These are phyloP conservation scores for Sebastolobus altivelis DNA, from an alignment of 2,797 vertebrate species.

Conservation along the genomic window DNA sequence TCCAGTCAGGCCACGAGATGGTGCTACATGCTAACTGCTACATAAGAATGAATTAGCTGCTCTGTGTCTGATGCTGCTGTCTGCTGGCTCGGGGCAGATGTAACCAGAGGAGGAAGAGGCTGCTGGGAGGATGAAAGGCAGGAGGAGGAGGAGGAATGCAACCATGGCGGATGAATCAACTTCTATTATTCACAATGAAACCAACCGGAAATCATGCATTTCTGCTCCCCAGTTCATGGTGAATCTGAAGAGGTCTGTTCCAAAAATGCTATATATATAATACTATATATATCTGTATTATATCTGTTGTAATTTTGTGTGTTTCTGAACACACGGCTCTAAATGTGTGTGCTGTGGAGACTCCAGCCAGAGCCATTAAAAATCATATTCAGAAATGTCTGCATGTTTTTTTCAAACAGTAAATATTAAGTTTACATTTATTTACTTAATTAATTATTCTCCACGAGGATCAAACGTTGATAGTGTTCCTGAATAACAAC, in stretches of 20 bases:
- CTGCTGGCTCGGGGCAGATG: background rate
- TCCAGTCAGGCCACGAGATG: constrained; percentile 27
- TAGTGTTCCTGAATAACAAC: background rate
- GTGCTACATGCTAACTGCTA: constrained; percentile 28
- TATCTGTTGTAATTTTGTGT: background rate
- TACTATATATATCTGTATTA: background rate
- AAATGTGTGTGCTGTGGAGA: background rate
- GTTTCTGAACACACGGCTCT: background rate
- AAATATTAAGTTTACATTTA: too few relatives aligned
- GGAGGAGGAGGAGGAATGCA: background rate
- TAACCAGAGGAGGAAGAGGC: background rate
- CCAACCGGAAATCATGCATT: background rate
- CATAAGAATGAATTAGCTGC: background rate
- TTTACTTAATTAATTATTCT: background rate
- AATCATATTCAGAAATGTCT: too few relatives aligned
- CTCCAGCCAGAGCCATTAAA: background rate
- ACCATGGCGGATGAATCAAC: background rate
- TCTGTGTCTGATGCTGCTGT: background rate
- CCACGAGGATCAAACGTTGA: background rate
- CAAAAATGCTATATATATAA: background rate
- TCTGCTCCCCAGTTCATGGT: background rate
- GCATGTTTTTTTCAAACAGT: too few relatives aligned
- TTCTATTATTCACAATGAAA: background rate
- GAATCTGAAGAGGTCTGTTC: background rate
- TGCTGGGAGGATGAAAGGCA: background rate